Evolutionary conservation across 2,113 vertebrate species (phyloP), one percentile per base, ranked within the genome.

Genomic region (Vulpes lagopus): DNA sequence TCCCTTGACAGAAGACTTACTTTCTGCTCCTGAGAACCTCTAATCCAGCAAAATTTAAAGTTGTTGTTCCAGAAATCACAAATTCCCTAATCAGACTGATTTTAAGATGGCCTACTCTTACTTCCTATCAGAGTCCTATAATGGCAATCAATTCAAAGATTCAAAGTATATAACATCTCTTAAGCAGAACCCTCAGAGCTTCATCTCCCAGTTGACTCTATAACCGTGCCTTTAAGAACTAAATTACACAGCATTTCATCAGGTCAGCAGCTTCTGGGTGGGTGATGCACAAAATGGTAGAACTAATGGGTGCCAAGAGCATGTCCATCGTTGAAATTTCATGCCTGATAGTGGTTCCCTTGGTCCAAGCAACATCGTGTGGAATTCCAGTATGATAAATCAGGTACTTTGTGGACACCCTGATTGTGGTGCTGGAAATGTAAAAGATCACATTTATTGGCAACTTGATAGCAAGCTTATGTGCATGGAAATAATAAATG

Each of bases 381-480:
- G 14, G 59, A 74, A 80, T 82, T 71, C 22, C 43, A 82, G 71
- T 87, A 93, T 17, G 15, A 65, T 90, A 93, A 94, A 59, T 55
- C 64, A 96, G 51, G 35, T 30, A 90, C n/a, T 94, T 67, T 78
- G 15, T 71, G 22, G 49, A 5, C 14, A 16, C 14, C 74, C 25
- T 82, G 53, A 86, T 10, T 73, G 25, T 57, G 27, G 23, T 30
- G 57, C 55, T 62, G 49, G 17, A 53, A 81, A 94, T 43, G 65
- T 55, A 92, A 69, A 95, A 27, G 67, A 7, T 89, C 57, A 69
- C 35, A 69, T 67, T 60, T 65, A 92, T 17, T 25, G 49, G 69
- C 25, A 83, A 43, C 89, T 62, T 96, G 55, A 59, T 93, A 83
- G 51, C 71, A 69, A 97, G 49, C 32, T 59, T 27, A 10, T 43